Evolutionary conservation across 2,888 invertebrate species (phyloP).

Genomic region (Erebia aethiops): DNA sequence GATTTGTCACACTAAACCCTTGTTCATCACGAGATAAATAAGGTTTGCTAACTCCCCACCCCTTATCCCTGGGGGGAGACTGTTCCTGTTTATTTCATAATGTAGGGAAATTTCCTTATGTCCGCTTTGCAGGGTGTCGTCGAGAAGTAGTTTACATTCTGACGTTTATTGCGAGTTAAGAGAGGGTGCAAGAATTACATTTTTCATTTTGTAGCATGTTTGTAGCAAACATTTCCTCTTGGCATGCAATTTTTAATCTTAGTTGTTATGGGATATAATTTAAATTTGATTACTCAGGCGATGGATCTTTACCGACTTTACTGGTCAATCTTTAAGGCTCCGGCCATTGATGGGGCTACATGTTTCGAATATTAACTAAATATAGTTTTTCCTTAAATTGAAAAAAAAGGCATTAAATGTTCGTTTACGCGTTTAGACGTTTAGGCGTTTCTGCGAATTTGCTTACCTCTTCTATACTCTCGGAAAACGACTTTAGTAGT

Average conservation of each 20-base stretch:
- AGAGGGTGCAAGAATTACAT: slow-evolving; percentile 12
- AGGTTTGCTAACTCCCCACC: slow-evolving; percentile 35
- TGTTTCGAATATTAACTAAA: no score
- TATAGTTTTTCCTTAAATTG: no score
- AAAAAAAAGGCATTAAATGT: no score
- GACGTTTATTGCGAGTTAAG: slow-evolving; percentile 21
- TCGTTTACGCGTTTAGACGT: no score
- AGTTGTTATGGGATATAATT: not conserved
- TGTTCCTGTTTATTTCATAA: slow-evolving; percentile 41
- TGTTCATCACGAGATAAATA: slow-evolving; percentile 43
- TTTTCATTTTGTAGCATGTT: slow-evolving; percentile 17
- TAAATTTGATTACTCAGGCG: not conserved
- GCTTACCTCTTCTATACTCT: no score
- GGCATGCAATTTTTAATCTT: not conserved
- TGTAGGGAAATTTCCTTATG: slow-evolving; percentile 31
- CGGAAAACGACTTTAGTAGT: no score
- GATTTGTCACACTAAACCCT: slow-evolving; percentile 37
- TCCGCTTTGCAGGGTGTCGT: slow-evolving; percentile 12
- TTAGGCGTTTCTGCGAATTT: no score
- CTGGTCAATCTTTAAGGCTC: no score
- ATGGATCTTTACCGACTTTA: not conserved
- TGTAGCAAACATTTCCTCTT: slow-evolving; percentile 11
- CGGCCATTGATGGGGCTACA: no score
- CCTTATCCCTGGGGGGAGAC: slow-evolving; percentile 20
- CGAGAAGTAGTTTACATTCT: slow-evolving; percentile 15